A percentile compares a stretch with the other conserved stretches of the same genome.
These are phyloP conservation scores for Fukomys damarensis DNA, from an alignment of 2,113 vertebrate genomes.

Conservation along the genomic window DNA sequence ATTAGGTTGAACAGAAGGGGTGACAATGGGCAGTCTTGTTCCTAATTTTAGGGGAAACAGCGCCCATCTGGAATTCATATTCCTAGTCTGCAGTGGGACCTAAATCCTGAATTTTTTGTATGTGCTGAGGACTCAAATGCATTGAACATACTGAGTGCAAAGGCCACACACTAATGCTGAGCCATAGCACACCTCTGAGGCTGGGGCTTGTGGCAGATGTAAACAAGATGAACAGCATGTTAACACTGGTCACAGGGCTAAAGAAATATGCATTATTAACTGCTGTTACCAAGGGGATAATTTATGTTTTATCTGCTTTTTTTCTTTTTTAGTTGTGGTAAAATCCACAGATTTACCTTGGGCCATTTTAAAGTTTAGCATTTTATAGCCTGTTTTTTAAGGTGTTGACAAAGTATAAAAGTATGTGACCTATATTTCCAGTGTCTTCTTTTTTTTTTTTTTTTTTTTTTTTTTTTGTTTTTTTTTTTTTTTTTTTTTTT, in stretches of 20 bases:
- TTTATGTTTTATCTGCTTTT: background rate
- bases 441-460: background rate
- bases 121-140: too few species aligned
- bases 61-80: background rate
- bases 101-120: background rate
- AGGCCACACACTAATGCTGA: background rate
- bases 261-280: background rate
- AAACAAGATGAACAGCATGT: background rate
- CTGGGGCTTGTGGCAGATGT: background rate
- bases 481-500: background rate
- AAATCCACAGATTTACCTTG: background rate
- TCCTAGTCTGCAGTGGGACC: background rate
- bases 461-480: background rate
- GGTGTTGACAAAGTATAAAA: background rate
- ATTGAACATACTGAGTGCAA: background rate
- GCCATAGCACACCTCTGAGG: background rate
- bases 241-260: background rate
- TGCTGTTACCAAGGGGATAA: background rate
- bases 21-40: background rate
- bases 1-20: background rate
- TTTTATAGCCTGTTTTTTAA: conserved; percentile 46
- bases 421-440: background rate
- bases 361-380: background rate
- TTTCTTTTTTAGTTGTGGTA: background rate
- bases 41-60: background rate